Base-by-base conservation (phyloP, 1,140 invertebrate genomes). In the Hycleus phaleratus region DNA sequence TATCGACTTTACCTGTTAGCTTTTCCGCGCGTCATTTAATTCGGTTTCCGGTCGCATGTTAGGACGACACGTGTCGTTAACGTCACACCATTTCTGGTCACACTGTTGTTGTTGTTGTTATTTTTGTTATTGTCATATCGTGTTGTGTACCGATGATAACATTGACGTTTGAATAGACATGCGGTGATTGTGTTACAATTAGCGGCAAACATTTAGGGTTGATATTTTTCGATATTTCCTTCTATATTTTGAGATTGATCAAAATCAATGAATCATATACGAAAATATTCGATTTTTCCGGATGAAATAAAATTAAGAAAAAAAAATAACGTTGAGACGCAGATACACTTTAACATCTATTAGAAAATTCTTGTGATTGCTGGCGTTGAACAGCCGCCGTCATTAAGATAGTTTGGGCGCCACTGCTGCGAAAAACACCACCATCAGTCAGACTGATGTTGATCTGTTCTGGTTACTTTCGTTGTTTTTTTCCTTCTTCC, bases 1-100 rank as follows among this genome's bases (percentile, higher is more conserved):
- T 32, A 32, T 32, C 32, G 32, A 7, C 32, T 32, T 53, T 53
- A 53, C 51, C 51, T 53, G 51, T 53, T 53, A 53, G 51, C 51
- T 53, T 53, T 53, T 53, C 51, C 51, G 51, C 51, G 51, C 38
- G 51, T 45, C 51, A 53, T 53, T 53, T 53, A 46, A 53, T 53
- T 44, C 51, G 18, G 26, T 38, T 46, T 53, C 51, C 51, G 51
- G 51, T 53, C 51, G 38, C 51, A 46, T 45, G 51, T 25, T 11
- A 42, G 25, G 25, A 32, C 4, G 43, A 52, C 49, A 52, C 49
- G 49, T 52, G 49, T 52, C 44, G 9, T 24, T 26, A 38, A 42
- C 18, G 26, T n/a, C 38, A 47, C 32, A 32, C 4, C 32, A 32
- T 32, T 32, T 5, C 32, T 32, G 32, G 32, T 32, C 32, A 32